These are phyloP conservation scores for Pachyuromys duprasi DNA, from an alignment of 2,797 vertebrate species.

Conservation along the genomic window DNA sequence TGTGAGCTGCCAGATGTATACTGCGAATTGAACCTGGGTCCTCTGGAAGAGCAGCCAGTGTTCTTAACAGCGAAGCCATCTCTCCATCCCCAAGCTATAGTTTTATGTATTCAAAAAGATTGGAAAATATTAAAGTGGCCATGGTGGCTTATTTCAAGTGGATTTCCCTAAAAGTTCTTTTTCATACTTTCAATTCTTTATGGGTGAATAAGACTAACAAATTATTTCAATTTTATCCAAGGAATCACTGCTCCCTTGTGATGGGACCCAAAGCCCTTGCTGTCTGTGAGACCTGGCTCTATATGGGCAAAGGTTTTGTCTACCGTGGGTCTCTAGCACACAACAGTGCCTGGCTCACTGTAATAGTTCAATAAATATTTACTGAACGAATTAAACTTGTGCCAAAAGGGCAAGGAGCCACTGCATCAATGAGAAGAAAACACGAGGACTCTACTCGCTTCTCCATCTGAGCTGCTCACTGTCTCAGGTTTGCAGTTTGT, in stretches of 20 bases:
- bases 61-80: not conserved
- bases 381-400: not conserved
- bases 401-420: constrained; percentile 25
- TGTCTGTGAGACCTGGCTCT: not conserved
- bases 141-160: constrained; percentile 19
- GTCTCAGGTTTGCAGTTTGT: constrained; percentile 39
- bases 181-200: constrained; percentile 44
- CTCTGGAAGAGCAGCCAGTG: not conserved
- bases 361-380: not conserved
- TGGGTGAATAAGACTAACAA: constrained; percentile 43
- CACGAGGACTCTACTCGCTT: not conserved
- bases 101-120: constrained; percentile 50
- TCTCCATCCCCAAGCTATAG: not conserved
- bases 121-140: not conserved
- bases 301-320: not conserved
- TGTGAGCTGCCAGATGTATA: not conserved
- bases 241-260: constrained; percentile 18
- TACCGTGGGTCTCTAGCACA: not conserved
- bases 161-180: constrained; percentile 3
- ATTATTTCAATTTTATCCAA: constrained; percentile 33
- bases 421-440: constrained; percentile 31
- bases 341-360: not conserved
- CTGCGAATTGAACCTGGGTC: not conserved
- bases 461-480: not conserved
- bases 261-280: not conserved